phyloP scores from a whole-genome alignment of 2,113 vertebrate species.

The Haliaeetus leucogaster region DNA sequence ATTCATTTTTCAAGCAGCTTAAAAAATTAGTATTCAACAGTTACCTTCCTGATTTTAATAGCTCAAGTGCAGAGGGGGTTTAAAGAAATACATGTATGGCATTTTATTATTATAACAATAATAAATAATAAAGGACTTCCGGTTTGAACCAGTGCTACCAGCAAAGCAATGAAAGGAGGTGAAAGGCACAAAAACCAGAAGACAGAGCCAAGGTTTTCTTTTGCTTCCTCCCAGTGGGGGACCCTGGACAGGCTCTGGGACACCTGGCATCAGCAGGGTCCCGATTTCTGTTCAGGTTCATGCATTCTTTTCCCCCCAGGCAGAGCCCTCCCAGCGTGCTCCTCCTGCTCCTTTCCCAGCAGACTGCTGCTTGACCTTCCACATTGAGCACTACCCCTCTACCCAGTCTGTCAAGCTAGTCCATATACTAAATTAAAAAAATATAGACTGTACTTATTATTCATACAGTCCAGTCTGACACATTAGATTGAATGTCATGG shows the following conservation, averaged over 20 bases:
- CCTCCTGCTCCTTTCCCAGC: neutral
- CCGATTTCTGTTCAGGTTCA: neutral
- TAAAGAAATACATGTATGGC: neutral
- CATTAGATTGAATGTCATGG: conserved; percentile 63
- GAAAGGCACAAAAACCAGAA: neutral
- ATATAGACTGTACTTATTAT: conserved; percentile 65
- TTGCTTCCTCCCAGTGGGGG: neutral
- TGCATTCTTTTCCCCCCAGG: neutral
- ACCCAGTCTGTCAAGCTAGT: neutral
- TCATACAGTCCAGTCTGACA: conserved; percentile 61
- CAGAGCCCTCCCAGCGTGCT: neutral
- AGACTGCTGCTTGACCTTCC: neutral
- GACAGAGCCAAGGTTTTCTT: neutral
- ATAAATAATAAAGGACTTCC: conserved; percentile 38
- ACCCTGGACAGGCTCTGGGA: neutral
- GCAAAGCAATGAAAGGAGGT: neutral
- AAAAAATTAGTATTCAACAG: conserved; percentile 32
- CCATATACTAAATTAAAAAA: conserved; percentile 41
- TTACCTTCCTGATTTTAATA: conserved; percentile 32
- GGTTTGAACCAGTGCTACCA: neutral
- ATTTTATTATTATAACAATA: neutral
- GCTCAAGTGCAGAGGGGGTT: neutral
- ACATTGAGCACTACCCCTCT: neutral
- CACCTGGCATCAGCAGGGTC: neutral
- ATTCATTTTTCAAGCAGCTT: conserved; percentile 18